phyloP scores from a whole-genome alignment of 2,113 vertebrate genomes.

The Porphyrio hochstetteri region DNA sequence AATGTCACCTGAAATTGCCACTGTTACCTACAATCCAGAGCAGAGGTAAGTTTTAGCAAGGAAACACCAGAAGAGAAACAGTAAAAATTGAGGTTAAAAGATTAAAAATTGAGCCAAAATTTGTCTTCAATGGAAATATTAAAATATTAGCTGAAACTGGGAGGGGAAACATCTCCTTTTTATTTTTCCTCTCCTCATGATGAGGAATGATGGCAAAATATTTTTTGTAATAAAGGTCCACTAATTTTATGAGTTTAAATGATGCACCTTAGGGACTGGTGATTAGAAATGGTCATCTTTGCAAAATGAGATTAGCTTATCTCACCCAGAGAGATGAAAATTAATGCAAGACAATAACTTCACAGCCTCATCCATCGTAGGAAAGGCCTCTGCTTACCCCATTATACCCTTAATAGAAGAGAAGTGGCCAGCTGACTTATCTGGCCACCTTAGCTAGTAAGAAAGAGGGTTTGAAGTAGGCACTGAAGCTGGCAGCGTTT shows the following conservation, averaged over 20 bases:
- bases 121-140: background rate
- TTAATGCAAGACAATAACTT: background rate
- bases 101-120: background rate
- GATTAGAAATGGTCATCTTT: background rate
- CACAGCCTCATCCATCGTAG: background rate
- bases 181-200: background rate
- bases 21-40: fast-evolving
- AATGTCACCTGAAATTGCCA: background rate
- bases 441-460: background rate
- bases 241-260: background rate
- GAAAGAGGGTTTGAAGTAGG: background rate
- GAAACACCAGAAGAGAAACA: background rate
- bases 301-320: background rate
- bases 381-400: background rate
- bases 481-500: background rate
- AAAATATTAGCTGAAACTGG: background rate
- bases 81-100: background rate
- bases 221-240: background rate
- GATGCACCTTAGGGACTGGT: background rate
- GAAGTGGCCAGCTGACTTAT: background rate
- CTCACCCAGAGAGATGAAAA: background rate
- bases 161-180: background rate
- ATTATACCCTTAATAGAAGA: background rate
- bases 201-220: background rate
- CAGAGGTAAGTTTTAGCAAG: background rate